These are phyloP conservation scores for Phthorimaea operculella DNA, from an alignment of 1,140 invertebrate species.

Conservation along the genomic window DNA sequence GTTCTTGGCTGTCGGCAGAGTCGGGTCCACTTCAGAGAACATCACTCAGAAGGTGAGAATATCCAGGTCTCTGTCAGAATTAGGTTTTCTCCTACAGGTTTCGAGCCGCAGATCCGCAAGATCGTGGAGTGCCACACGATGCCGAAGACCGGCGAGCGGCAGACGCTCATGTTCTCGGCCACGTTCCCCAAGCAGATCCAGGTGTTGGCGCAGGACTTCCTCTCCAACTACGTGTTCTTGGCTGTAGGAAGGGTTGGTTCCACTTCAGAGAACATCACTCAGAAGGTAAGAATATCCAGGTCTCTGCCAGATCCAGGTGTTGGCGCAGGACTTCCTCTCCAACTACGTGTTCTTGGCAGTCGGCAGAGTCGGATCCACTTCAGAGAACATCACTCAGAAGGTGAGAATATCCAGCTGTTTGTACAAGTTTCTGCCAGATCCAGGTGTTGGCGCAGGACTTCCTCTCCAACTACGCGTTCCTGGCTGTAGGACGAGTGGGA, in stretches of 20 bases:
- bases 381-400: conserved; percentile 99
- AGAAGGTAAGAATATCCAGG: conserved; percentile 75
- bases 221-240: conserved; percentile 99
- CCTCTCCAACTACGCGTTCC: too few relatives aligned
- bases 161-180: conserved; percentile 99
- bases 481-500: conserved; percentile 98
- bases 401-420: too few relatives aligned
- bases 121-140: conserved; percentile 96
- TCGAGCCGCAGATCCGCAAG: conserved; percentile 97
- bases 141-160: conserved; percentile 91
- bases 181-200: conserved; percentile 99
- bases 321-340: conserved; percentile 96
- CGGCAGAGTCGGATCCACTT: conserved; percentile 98
- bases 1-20: conserved; percentile 98
- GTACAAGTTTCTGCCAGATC: too few relatives aligned
- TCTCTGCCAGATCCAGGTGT: conserved; percentile 97
- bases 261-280: conserved; percentile 99
- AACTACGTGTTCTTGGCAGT: conserved; percentile 99
- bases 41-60: conserved; percentile 90
- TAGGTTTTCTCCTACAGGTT: conserved; percentile 68
- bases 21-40: conserved; percentile 99
- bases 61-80: too few relatives aligned
- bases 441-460: too few relatives aligned
- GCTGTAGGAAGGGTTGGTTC: conserved; percentile 98
- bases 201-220: conserved; percentile 95